A percentile compares a stretch with the other conserved stretches of the same genome.
These are phyloP conservation scores for Octodon degus DNA, from an alignment of 2,113 vertebrate genomes.

Conservation along the genomic window DNA sequence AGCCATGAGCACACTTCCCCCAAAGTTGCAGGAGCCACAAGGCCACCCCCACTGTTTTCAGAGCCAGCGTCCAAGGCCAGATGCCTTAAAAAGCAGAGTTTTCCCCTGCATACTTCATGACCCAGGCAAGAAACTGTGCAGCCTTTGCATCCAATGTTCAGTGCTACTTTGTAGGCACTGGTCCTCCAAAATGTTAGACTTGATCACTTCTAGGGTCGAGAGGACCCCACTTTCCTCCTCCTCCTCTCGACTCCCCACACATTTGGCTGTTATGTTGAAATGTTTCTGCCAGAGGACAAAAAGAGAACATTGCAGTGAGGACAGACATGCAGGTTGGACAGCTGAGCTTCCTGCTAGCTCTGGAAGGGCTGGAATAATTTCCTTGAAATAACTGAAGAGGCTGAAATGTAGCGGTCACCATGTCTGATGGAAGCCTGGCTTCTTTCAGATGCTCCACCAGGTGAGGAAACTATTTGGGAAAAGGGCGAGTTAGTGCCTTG, in stretches of 20 bases:
- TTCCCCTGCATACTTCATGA: not conserved
- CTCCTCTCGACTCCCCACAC: not conserved
- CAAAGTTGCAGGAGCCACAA: not conserved
- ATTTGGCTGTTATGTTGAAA: not conserved
- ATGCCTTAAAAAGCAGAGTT: not conserved
- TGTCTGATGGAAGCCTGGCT: not conserved
- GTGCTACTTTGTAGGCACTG: not conserved
- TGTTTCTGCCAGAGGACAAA: not conserved
- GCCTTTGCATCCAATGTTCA: not conserved
- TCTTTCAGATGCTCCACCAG: not conserved
- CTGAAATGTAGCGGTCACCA: not conserved
- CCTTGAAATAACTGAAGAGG: not conserved
- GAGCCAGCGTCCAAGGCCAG: not conserved
- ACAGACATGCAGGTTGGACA: not conserved
- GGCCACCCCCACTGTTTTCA: not conserved
- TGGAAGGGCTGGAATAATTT: not conserved
- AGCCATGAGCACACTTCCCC: not conserved
- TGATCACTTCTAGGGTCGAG: not conserved
- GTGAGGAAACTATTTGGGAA: not conserved
- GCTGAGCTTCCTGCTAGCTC: not conserved
- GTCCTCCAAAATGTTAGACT: not conserved
- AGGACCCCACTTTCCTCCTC: not conserved
- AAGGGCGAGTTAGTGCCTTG: not conserved
- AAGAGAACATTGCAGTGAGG: not conserved
- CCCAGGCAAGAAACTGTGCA: not conserved